Conservation (phyloP, 2,797 vertebrate species). For the Acridotheres tristis region DNA sequence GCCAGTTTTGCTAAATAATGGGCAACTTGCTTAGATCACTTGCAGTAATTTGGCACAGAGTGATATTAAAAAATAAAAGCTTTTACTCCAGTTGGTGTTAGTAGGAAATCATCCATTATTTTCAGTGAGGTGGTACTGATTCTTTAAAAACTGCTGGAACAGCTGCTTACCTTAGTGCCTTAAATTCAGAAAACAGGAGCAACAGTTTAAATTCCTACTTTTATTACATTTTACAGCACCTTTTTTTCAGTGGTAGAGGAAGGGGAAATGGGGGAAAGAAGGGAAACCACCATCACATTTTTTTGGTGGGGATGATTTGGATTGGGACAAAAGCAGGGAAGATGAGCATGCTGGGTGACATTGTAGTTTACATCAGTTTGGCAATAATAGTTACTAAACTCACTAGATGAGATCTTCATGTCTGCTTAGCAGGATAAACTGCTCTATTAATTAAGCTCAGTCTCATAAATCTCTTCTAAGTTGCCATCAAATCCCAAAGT, state of each 20-base stretch:
- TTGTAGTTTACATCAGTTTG: background rate
- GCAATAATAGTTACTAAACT: background rate
- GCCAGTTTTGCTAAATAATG: background rate
- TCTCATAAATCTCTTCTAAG: slow-evolving; percentile 12
- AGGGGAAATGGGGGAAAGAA: fast-evolving
- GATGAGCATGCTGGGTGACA: background rate
- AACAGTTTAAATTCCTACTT: background rate
- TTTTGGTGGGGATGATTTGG: background rate
- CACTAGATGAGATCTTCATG: background rate
- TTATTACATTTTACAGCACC: background rate
- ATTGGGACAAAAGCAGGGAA: background rate
- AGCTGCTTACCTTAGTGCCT: background rate
- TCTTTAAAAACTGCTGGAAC: background rate
- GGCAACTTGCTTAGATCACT: background rate
- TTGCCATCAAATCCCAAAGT: slow-evolving; percentile 13
- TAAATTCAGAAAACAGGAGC: background rate
- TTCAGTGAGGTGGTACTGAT: background rate
- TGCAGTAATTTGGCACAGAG: background rate
- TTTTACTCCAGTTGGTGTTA: background rate
- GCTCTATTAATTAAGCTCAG: slow-evolving; percentile 40
- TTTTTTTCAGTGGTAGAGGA: background rate
- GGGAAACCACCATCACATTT: background rate
- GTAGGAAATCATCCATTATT: background rate
- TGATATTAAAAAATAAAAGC: background rate
- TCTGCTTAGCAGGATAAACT: slow-evolving; percentile 9